Base-by-base conservation (phyloP, 2,113 vertebrate species). In the Stercorarius parasiticus region DNA sequence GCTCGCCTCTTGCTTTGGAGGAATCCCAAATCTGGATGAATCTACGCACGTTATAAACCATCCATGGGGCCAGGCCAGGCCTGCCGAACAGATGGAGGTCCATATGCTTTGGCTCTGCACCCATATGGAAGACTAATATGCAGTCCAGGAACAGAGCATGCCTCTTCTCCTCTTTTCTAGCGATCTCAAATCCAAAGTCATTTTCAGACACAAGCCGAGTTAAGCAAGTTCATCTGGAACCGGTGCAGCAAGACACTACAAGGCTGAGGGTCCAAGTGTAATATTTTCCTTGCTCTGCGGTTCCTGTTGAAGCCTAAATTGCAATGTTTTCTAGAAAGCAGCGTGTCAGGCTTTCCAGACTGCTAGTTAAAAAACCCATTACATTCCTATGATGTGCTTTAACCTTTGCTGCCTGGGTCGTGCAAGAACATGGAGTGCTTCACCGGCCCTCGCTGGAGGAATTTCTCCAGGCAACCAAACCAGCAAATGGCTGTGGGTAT, bases 81-180 rank as follows among this genome's bases (percentile, higher is more conserved):
- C 95, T 82, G 84, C 95, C 93, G 96, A 90, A 45, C 98, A 98
- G 98, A 98, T 98, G 98, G 97, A 90, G 34, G 43, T 45, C 98
- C 98, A 97, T 98, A 98, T 98, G 98, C 93, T 98, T 96, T 97
- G 97, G 90, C 97, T 98, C 83, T 62, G 84, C 93, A 95, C 94
- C 95, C 96, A 96, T 97, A 97, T 97, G 98, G 97, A 97, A 38
- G 64, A 22, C 90, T 96, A 88, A 97, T 84, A 50, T 42, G 83
- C 96, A 81, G 90, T 94, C 96, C 98, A 98, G 93, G 96, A 98
- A 97, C 52, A 97, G 97, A 97, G 96, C 58, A 55, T 30, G 59
- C 83, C 83, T 71, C 97, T 93, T 86, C 96, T 95, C 83, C 65
- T 64, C 86, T 86, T 82, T 96, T 64, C 74, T 7, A 64, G 86